These are phyloP conservation scores for Sminthopsis crassicaudata DNA, from an alignment of 2,113 vertebrate species.

Conservation along the genomic window DNA sequence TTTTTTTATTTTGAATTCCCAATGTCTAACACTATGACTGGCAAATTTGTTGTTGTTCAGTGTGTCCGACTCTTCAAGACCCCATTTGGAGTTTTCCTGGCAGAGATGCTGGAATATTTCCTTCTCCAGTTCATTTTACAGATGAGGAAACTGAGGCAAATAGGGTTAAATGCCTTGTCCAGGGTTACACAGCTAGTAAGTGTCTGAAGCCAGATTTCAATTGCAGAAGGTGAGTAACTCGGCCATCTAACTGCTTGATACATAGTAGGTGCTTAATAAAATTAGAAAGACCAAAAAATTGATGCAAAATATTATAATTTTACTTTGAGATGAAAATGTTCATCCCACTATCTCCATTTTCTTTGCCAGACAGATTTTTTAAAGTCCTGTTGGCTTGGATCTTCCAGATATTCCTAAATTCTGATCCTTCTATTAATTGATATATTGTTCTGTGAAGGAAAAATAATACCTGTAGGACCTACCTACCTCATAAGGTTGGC, in stretches of 20 bases:
- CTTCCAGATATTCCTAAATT: background rate
- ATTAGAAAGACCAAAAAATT: background rate
- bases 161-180: background rate
- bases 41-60: background rate
- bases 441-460: background rate
- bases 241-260: background rate
- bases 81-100: background rate
- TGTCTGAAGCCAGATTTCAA: background rate
- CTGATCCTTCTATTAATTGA: background rate
- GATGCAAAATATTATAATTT: background rate
- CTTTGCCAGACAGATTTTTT: background rate
- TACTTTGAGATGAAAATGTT: background rate
- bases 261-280: background rate
- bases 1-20: background rate
- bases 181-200: background rate
- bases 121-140: background rate
- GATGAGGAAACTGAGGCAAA: background rate
- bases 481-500: background rate
- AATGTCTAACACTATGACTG: background rate
- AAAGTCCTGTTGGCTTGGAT: background rate
- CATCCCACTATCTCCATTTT: background rate
- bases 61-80: background rate
- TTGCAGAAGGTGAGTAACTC: background rate
- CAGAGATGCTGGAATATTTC: background rate
- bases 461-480: background rate